phyloP scores from a whole-genome alignment of 64 coral and sea anemone species.

The Dendronephthya gigantea region DNA sequence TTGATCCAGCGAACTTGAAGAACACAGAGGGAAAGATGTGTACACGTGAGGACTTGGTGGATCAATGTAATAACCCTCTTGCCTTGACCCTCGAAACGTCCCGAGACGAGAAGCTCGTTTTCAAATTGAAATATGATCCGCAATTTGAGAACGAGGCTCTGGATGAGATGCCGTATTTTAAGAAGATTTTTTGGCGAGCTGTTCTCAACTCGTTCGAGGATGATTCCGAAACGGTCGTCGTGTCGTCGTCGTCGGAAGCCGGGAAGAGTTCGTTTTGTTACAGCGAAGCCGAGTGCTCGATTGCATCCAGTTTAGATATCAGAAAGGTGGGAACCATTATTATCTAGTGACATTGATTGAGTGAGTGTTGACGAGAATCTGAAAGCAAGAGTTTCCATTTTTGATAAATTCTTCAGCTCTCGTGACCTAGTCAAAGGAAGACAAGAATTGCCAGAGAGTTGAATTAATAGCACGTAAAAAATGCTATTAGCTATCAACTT shows the following conservation, averaged over 20 bases:
- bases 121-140: constrained; percentile 72
- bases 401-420: too few relatives aligned
- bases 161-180: constrained; percentile 83
- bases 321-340: constrained; percentile 44
- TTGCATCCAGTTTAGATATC: constrained; percentile 50
- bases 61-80: constrained; percentile 46
- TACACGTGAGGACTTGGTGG: constrained; percentile 21
- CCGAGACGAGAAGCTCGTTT: constrained; percentile 54
- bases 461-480: too few relatives aligned
- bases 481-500: too few relatives aligned
- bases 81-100: constrained; percentile 27
- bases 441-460: too few relatives aligned
- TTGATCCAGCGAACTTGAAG: constrained; percentile 47
- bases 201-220: constrained; percentile 67
- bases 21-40: constrained; percentile 24
- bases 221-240: constrained; percentile 41
- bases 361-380: too few relatives aligned
- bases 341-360: too few relatives aligned
- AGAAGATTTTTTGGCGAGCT: constrained; percentile 75
- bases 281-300: constrained; percentile 56
- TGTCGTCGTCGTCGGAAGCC: constrained; percentile 59
- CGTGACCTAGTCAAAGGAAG: too few relatives aligned
- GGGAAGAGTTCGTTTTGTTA: constrained; percentile 79
- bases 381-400: too few relatives aligned
- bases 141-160: constrained; percentile 40